phyloP scores from a whole-genome alignment of 2,113 vertebrate genomes.

The Hippocampus zosterae region DNA sequence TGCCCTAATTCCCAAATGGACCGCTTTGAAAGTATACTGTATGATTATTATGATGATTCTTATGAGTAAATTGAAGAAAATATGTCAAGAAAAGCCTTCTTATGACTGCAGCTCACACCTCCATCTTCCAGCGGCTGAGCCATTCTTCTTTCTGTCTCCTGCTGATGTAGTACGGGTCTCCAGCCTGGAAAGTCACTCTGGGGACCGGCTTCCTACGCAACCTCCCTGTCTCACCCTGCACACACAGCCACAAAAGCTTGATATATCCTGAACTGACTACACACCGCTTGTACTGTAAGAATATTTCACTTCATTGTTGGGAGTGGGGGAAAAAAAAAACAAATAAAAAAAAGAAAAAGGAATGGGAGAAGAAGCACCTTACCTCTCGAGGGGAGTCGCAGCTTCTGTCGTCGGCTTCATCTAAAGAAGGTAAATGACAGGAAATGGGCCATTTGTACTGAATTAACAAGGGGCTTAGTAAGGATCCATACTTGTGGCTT shows the following conservation, averaged over 20 bases:
- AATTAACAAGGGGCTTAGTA: constrained; percentile 41
- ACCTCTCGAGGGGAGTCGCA: constrained; percentile 85
- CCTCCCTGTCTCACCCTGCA: constrained; percentile 81
- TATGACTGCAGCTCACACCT: constrained; percentile 69
- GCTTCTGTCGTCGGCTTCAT: constrained; percentile 84
- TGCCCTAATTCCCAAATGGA: not conserved
- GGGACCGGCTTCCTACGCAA: constrained; percentile 91
- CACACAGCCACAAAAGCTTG: constrained; percentile 20
- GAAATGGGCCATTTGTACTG: constrained; percentile 49
- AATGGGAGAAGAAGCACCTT: not conserved
- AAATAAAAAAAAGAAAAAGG: not conserved
- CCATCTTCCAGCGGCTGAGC: constrained; percentile 90
- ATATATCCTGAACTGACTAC: not conserved
- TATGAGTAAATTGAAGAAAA: not conserved
- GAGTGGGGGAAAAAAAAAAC: not conserved
- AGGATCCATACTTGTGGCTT: constrained; percentile 37
- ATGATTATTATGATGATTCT: constrained; percentile 4
- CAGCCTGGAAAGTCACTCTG: constrained; percentile 92
- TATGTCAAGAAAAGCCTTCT: not conserved
- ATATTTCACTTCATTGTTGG: constrained; percentile 5
- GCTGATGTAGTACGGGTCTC: constrained; percentile 96
- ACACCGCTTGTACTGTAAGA: constrained; percentile 7
- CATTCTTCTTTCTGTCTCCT: constrained; percentile 92
- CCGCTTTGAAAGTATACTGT: not conserved
- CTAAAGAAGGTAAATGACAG: constrained; percentile 62